phyloP scores from a whole-genome alignment of 2,888 invertebrate species.

The Clistopyga incitator region DNA sequence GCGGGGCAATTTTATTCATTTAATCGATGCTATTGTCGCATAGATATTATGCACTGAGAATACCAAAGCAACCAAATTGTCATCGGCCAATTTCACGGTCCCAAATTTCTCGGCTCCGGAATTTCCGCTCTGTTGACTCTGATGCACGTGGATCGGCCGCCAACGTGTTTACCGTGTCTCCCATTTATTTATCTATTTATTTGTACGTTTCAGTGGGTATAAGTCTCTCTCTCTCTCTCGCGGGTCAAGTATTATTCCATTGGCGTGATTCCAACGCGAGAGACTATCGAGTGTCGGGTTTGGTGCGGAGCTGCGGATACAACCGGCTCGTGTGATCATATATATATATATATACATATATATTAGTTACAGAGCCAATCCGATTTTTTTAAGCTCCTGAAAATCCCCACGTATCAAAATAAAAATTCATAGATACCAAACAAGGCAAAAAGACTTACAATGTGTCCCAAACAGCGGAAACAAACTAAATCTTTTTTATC shows the following conservation, averaged over 20 bases:
- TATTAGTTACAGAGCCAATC: not conserved
- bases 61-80: not conserved
- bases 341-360: not conserved
- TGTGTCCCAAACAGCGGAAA: not conserved
- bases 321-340: constrained; percentile 18
- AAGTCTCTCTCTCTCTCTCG: constrained; percentile 19
- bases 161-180: not conserved
- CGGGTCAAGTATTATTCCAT: constrained; percentile 55
- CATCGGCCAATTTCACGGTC: not conserved
- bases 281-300: constrained; percentile 52
- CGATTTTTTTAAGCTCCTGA: not conserved
- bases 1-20: not conserved
- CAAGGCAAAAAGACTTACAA: not conserved
- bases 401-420: not conserved
- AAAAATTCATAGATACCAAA: not conserved
- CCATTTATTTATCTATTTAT: constrained; percentile 45
- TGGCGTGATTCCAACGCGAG: constrained; percentile 57
- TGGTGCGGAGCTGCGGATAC: constrained; percentile 23
- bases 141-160: not conserved
- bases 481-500: not conserved
- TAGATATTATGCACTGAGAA: not conserved
- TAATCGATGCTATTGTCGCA: not conserved
- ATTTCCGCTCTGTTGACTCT: not conserved
- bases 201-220: constrained; percentile 17
- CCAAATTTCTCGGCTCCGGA: not conserved